Percentiles rank a stretch among this genome's conserved stretches.
Evolutionary conservation across 2,113 vertebrate genomes (phyloP).

Genomic region (Xyliphius kryptos): DNA sequence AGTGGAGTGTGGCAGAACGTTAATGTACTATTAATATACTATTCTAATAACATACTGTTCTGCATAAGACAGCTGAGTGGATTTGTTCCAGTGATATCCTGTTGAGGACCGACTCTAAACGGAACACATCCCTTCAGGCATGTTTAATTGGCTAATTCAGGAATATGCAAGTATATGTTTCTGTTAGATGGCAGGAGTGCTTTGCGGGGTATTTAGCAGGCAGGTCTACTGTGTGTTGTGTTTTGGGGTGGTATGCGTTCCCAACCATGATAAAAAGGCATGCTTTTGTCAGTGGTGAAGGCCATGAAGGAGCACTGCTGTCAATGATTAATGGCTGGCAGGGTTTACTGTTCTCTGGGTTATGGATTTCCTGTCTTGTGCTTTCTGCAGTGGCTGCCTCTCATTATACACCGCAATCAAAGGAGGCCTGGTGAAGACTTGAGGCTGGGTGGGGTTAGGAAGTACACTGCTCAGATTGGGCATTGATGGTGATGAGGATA

Average conservation of each 20-base stretch:
- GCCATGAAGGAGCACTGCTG: conserved; percentile 41
- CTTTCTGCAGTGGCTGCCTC: conserved; percentile 46
- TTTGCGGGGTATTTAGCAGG: no score
- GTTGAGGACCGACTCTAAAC: no score
- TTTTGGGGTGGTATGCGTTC: conserved; percentile 25
- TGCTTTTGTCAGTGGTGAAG: conserved; percentile 43
- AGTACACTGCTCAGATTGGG: conserved; percentile 1
- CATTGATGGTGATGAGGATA: neutral
- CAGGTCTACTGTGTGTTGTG: no score
- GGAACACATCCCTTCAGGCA: no score
- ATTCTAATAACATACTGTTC: no score
- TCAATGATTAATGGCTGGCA: conserved; percentile 49
- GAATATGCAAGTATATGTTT: no score
- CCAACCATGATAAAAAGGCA: conserved; percentile 39
- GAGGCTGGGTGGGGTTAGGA: conserved; percentile 13
- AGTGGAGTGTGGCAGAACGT: no score
- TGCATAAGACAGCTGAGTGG: no score
- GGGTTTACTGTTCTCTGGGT: conserved; percentile 49
- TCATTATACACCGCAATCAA: conserved; percentile 50
- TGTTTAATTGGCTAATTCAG: no score
- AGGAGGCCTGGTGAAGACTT: conserved; percentile 37
- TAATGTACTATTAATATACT: no score
- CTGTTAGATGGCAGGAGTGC: no score
- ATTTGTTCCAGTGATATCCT: no score
- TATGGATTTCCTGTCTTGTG: conserved; percentile 50